phyloP scores from a whole-genome alignment of 2,113 vertebrate genomes.

The Parotia lawesii region DNA sequence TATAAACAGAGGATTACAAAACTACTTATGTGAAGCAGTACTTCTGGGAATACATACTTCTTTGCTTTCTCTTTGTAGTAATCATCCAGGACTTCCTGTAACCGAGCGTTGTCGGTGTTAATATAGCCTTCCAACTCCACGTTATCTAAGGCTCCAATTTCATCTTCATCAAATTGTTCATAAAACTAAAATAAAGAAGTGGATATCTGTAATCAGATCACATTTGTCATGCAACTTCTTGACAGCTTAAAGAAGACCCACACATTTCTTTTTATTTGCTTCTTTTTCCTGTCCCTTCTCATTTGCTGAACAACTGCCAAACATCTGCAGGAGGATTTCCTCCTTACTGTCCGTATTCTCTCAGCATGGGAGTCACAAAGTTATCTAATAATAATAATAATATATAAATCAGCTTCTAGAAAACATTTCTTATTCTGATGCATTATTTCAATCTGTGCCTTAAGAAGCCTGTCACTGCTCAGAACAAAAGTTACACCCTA shows the following conservation, averaged over 20 bases:
- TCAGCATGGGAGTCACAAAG: neutral
- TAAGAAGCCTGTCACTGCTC: neutral
- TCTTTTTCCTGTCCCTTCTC: neutral
- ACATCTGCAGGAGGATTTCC: neutral
- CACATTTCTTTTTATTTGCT: neutral
- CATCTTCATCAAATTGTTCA: constrained; percentile 94
- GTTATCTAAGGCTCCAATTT: constrained; percentile 95
- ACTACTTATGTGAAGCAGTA: neutral
- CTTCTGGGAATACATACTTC: constrained; percentile 74
- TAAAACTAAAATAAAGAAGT: constrained; percentile 80
- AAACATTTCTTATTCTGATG: neutral
- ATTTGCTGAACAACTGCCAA: neutral
- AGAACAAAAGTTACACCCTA: neutral
- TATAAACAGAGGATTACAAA: neutral
- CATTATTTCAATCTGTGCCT: neutral
- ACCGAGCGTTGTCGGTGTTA: constrained; percentile 78
- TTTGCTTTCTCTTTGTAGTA: constrained; percentile 88
- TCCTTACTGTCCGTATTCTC: neutral
- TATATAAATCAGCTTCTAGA: neutral
- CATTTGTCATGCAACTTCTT: neutral
- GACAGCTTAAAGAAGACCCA: neutral
- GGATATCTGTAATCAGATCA: neutral
- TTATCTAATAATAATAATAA: neutral
- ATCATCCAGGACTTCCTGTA: constrained; percentile 88
- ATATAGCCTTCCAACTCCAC: constrained; percentile 92